Evolutionary conservation across 1,140 invertebrate genomes (phyloP), one percentile per base, ranked within the genome.

Genomic region (Saccostrea glomerata): DNA sequence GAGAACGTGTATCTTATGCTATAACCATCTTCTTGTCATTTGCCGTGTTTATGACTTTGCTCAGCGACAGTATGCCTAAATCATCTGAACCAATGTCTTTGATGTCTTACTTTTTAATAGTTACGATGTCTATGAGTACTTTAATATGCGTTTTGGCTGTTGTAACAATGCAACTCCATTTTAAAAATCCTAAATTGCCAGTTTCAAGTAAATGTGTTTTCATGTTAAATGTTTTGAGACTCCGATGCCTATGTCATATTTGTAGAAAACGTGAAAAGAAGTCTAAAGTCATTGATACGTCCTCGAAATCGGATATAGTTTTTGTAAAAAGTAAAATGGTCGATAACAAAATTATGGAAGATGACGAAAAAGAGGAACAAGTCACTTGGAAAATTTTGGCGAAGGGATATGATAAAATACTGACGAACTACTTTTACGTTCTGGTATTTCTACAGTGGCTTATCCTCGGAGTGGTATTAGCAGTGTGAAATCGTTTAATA

Each of bases 21-120:
- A 89, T 93, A n/a, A 93, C 92, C 1, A 92, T 93, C 17, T 92
- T 93, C 36, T 85, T 93, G 20, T 88, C 92, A 13, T 87, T 92
- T 30, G 92, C 91, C 23, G 91, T 93, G 5, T 90, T 92, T 15
- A 89, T 92, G 90, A 85, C 91, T 20, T 58, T 92, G 13, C 86
- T 93, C 15, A 88, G 89, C 15, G 92, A 93, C 30, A 93, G 90
- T 85, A 93, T 92, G 58, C 92, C 92, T 3, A 90, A 91, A 58
- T 88, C 91, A 6, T 88, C 87, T n/a, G 63, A 83, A 9, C 86
- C 77, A 15, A 83, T 84, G 86, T 60, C 86, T 36, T 30, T 56
- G 1, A 47, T 87, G 17, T 83, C 82, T n/a, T 60, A 63, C n/a
- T 84, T 83, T 40, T 58, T 87, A n/a, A 82, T 87, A 7, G 82